Evolutionary conservation across 2,113 vertebrate species (phyloP), one percentile per base, ranked within the genome.

Genomic region (Progne subis): DNA sequence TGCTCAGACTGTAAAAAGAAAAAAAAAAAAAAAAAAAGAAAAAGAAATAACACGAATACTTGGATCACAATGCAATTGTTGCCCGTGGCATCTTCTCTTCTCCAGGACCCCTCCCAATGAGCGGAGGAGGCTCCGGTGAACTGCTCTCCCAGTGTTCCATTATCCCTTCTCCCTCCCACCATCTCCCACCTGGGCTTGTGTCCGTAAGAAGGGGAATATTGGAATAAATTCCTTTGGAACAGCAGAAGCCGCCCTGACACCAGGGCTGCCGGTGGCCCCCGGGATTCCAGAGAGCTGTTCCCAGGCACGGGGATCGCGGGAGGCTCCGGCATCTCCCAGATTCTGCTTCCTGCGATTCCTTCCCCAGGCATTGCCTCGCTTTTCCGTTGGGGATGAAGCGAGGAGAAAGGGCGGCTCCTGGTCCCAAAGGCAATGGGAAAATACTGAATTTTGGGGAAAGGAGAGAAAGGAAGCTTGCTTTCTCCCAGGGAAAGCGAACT

Each of bases 251-350:
- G 14, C 11, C 9, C 63, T 15, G 26, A 16, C n/a, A 7, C 25
- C 3, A 0, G 60, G 59, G 60, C 34, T 29, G 28, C 2, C 0
- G 0, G 0, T 23, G 68, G 17, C 10, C 63, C n/a, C 4, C 4
- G 2, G 64, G 47, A 10, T 81, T 29, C 76, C 39, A 3, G 12
- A 18, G 64, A 5, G 9, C 28, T 56, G 14, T 34, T 39, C 43
- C 34, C 24, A 37, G 18, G 53, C 43, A 8, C 5, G 1, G 83
- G 9, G 53, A n/a, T 19, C 74, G 61, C 2, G 0, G 31, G 47
- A 29, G 2, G 1, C 20, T 24, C 5, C 0, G 53, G 0, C 7
- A 10, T 12, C 7, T 37, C 49, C 43, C 23, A 8, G 23, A 25
- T 13, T 13, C 1, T 3, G 21, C 29, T 70, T 46, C 61, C 28